Conservation (phyloP, 2,113 vertebrate genomes). For the Okapia johnstoni region DNA sequence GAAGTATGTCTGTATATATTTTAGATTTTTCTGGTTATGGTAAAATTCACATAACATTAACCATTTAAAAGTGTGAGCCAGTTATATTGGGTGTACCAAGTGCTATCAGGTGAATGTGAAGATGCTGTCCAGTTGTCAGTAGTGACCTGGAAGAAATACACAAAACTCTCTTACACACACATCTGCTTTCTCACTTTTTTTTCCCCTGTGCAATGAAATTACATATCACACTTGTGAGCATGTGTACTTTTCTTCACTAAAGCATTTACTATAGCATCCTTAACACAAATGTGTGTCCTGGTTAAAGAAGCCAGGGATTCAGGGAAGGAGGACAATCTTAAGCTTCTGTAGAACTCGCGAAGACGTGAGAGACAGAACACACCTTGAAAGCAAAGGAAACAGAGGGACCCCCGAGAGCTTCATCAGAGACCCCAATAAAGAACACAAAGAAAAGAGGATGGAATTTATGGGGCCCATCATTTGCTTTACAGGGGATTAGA, state of each 20-base stretch:
- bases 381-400: neutral
- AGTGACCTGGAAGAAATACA: neutral
- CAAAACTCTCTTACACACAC: neutral
- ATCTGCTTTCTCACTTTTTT: neutral
- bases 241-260: neutral
- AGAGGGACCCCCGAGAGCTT: neutral
- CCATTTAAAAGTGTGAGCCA: neutral
- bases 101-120: neutral
- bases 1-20: neutral
- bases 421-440: neutral
- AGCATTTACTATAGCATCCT: neutral
- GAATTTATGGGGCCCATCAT: neutral
- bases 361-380: neutral
- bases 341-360: neutral
- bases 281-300: neutral
- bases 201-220: neutral
- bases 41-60: neutral
- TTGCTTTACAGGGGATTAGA: neutral
- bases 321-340: neutral
- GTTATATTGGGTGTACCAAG: neutral
- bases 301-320: neutral
- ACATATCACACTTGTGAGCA: rapidly evolving
- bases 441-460: neutral
- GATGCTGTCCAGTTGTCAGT: neutral
- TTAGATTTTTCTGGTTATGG: neutral